Conservation (phyloP, 2,888 invertebrate genomes). For the Zootermopsis nevadensis region DNA sequence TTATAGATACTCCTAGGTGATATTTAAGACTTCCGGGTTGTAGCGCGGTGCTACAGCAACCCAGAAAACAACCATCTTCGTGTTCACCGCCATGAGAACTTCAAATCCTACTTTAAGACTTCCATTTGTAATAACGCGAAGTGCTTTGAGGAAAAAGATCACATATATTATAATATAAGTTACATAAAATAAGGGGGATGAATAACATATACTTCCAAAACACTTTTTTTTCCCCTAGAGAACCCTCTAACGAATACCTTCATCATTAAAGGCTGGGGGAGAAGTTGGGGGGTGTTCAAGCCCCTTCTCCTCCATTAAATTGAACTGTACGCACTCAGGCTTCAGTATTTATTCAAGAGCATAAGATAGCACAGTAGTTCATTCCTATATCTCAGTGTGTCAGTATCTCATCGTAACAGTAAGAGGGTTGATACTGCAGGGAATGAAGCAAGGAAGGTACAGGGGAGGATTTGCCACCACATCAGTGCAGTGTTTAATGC, state of each 20-base stretch:
- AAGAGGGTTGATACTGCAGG: not conserved
- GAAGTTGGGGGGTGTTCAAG: not conserved
- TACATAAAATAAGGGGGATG: conserved; percentile 4
- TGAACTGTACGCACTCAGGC: conserved; percentile 16
- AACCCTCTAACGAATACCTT: conserved; percentile 7
- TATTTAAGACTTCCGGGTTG: not conserved
- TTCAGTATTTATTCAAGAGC: conserved; percentile 29
- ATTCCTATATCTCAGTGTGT: conserved; percentile 14
- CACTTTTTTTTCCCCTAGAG: not conserved
- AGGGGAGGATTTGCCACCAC: not conserved
- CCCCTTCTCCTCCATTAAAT: not conserved
- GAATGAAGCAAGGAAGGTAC: not conserved
- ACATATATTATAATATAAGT: conserved; percentile 1
- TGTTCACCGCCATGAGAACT: too few relatives aligned
- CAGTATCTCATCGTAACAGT: not conserved
- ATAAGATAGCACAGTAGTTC: conserved; percentile 18
- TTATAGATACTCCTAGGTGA: too few relatives aligned
- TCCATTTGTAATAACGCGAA: conserved; percentile 14
- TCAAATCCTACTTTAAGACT: not conserved
- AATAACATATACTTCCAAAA: not conserved
- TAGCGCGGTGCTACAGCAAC: too few relatives aligned
- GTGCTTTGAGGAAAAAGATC: conserved; percentile 3
- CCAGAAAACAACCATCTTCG: too few relatives aligned
- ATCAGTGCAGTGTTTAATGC: conserved; percentile 10
- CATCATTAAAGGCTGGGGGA: conserved; percentile 20